A percentile compares a stretch with the other conserved stretches of the same genome.
Evolutionary conservation across 2,888 invertebrate species (phyloP).

Genomic region (Neoascia interrupta): DNA sequence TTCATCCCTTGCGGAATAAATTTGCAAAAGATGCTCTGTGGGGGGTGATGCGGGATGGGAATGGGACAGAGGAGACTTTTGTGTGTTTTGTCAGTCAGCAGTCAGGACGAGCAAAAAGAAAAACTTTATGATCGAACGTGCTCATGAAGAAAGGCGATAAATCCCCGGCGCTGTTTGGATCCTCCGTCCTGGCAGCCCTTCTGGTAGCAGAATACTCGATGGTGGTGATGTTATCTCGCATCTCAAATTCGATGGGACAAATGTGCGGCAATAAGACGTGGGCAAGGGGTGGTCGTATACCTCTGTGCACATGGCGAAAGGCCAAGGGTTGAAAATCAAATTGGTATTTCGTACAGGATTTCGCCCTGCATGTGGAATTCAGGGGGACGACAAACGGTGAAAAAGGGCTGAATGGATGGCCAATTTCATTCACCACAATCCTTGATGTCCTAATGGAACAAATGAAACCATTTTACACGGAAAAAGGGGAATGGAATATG

Average conservation of each 20-base stretch:
- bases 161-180: slow-evolving; percentile 48
- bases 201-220: not conserved
- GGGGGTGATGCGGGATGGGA: not conserved
- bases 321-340: slow-evolving; percentile 65
- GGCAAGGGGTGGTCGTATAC: too few relatives aligned
- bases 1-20: slow-evolving; percentile 60
- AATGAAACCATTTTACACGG: slow-evolving; percentile 68
- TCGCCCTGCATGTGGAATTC: slow-evolving; percentile 44
- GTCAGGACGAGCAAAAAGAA: slow-evolving; percentile 35
- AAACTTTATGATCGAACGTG: slow-evolving; percentile 67
- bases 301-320: too few relatives aligned
- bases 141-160: slow-evolving; percentile 68
- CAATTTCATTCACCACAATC: slow-evolving; percentile 63
- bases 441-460: slow-evolving; percentile 66
- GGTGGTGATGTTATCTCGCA: not conserved
- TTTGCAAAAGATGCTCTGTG: slow-evolving; percentile 55
- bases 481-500: too few relatives aligned
- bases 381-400: slow-evolving; percentile 3
- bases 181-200: slow-evolving; percentile 2
- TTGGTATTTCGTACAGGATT: slow-evolving; percentile 40
- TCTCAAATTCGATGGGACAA: slow-evolving; percentile 11
- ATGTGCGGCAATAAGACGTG: slow-evolving; percentile 30
- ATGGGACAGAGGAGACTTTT: not conserved
- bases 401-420: slow-evolving; percentile 43
- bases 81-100: slow-evolving; percentile 48